These are phyloP conservation scores for Pterophyllum scalare DNA, from an alignment of 2,113 vertebrate species.

Conservation along the genomic window DNA sequence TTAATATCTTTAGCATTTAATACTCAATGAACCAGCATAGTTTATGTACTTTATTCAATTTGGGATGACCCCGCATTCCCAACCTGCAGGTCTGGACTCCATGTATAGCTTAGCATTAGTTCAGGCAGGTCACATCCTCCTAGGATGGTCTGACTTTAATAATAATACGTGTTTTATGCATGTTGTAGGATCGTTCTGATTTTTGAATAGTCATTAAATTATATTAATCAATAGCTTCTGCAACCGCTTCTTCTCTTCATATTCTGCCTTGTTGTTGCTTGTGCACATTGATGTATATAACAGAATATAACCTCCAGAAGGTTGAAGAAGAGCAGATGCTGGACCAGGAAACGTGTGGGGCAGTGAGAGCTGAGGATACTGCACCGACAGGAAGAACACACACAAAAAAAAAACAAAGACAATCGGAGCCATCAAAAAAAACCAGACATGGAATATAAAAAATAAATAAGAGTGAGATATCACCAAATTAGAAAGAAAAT, in stretches of 20 bases:
- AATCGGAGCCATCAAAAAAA: too few relatives aligned
- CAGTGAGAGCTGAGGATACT: too few relatives aligned
- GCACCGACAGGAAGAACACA: too few relatives aligned
- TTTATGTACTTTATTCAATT: background rate
- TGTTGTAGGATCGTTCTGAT: background rate
- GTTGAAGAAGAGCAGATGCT: too few relatives aligned
- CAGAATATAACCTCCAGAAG: background rate
- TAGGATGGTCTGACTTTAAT: background rate
- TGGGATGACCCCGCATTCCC: background rate
- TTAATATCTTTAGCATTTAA: background rate
- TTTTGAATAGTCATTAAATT: background rate
- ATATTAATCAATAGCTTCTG: background rate
- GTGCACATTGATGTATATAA: background rate
- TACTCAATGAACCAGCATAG: background rate
- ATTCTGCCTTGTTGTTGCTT: background rate
- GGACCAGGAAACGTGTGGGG: too few relatives aligned
- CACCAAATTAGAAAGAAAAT: too few relatives aligned
- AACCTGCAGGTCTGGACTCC: background rate
- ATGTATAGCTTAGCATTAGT: fast-evolving
- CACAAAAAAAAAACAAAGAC: too few relatives aligned
- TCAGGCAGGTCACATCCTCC: background rate
- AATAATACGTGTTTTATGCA: background rate
- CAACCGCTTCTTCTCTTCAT: background rate
- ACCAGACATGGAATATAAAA: too few relatives aligned
- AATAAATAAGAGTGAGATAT: too few relatives aligned